Evolutionary conservation across 2,888 invertebrate genomes (phyloP).

Genomic region (Cheilosia vulpina): DNA sequence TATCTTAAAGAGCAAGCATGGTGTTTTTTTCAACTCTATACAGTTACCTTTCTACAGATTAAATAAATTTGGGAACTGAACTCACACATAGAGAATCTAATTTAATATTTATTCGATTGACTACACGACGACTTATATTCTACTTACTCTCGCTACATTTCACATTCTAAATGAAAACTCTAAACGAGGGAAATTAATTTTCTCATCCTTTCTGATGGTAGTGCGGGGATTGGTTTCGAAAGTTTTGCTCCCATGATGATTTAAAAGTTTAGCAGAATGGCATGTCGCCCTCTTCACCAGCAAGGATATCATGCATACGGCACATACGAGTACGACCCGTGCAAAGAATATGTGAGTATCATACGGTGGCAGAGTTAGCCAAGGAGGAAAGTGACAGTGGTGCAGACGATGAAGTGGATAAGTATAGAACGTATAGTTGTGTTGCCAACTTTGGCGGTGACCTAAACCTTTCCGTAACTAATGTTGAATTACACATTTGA

Average conservation of each 20-base stretch:
- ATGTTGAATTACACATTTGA: no score
- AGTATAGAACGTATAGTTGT: neutral
- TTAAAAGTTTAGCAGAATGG: neutral
- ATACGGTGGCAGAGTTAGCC: neutral
- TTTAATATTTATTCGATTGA: slow-evolving; percentile 31
- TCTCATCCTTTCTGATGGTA: slow-evolving; percentile 16
- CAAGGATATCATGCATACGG: neutral
- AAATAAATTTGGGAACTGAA: neutral
- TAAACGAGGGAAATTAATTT: slow-evolving; percentile 27
- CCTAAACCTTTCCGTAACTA: neutral
- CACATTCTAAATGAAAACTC: slow-evolving; percentile 34
- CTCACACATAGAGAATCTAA: neutral
- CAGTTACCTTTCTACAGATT: neutral
- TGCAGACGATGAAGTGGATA: slow-evolving; percentile 15
- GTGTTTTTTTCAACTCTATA: neutral
- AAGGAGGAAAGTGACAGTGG: slow-evolving; percentile 6
- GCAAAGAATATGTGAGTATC: neutral
- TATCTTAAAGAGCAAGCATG: neutral
- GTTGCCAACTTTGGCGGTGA: neutral
- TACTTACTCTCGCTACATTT: slow-evolving; percentile 14
- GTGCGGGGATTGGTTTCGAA: neutral
- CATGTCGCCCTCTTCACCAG: neutral
- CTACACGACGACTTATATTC: neutral
- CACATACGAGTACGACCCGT: neutral
- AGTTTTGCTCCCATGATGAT: slow-evolving; percentile 1